phyloP scores from a whole-genome alignment of 2,113 vertebrate species.

The Rhinolophus sinicus region DNA sequence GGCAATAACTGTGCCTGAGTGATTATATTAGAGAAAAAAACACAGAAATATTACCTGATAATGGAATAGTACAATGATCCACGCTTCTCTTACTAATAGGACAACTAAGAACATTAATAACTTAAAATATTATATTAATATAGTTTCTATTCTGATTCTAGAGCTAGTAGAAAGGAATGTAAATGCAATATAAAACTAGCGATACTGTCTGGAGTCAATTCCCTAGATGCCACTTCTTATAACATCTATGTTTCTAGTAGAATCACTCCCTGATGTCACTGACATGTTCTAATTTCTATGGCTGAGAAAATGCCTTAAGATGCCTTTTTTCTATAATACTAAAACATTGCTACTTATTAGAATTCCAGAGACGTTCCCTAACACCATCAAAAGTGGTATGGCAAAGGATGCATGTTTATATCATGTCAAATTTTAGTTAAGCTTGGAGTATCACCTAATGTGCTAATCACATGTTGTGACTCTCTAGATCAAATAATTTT shows the following conservation, averaged over 20 bases:
- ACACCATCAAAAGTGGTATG: neutral
- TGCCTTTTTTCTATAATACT: neutral
- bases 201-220: neutral
- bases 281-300: neutral
- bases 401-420: neutral
- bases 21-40: constrained; percentile 20
- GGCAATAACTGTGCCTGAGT: neutral
- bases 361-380: neutral
- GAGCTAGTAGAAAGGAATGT: neutral
- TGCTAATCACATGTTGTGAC: neutral
- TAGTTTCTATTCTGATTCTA: neutral
- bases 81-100: neutral
- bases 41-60: neutral
- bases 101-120: constrained; percentile 31
- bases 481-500: neutral
- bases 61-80: neutral
- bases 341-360: neutral
- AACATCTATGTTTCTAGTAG: neutral
- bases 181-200: neutral
- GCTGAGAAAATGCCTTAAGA: neutral
- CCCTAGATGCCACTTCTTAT: neutral
- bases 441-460: neutral
- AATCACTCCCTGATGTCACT: neutral
- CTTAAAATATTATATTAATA: neutral
- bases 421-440: neutral